These are phyloP conservation scores for Manis pentadactyla DNA, from an alignment of 2,797 vertebrate species.

Conservation along the genomic window DNA sequence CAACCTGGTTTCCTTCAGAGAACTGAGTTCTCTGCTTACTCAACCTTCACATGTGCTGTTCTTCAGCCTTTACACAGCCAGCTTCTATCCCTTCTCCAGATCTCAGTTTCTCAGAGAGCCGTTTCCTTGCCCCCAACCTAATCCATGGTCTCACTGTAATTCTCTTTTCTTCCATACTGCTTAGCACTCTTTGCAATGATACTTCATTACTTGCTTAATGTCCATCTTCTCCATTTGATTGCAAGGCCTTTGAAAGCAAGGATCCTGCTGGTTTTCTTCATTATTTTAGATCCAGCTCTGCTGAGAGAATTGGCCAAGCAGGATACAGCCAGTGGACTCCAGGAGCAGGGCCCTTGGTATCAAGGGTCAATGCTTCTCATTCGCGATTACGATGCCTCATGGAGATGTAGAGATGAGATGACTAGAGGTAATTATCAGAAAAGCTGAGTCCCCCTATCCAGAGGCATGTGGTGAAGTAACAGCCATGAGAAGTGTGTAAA, in stretches of 20 bases:
- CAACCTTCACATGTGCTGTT: fast-evolving
- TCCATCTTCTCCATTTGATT: background rate
- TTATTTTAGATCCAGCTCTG: background rate
- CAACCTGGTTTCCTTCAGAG: background rate
- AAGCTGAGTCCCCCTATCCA: background rate
- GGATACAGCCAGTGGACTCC: background rate
- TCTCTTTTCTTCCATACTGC: background rate
- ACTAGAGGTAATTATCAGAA: background rate
- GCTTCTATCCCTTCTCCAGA: background rate
- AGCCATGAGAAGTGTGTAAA: background rate
- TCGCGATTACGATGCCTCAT: background rate
- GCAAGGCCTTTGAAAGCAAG: background rate
- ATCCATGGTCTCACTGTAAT: background rate
- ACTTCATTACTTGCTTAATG: background rate
- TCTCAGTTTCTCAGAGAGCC: background rate
- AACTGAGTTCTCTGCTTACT: background rate
- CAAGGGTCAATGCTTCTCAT: background rate
- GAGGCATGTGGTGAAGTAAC: background rate
- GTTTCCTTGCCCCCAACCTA: background rate
- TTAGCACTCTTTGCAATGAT: background rate
- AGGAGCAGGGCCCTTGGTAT: background rate
- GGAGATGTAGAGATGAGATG: background rate
- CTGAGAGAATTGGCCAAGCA: background rate
- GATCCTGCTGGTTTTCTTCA: background rate
- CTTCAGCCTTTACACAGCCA: background rate